Conservation (phyloP, 1,140 invertebrate species). For the Scylla paramamosain region DNA sequence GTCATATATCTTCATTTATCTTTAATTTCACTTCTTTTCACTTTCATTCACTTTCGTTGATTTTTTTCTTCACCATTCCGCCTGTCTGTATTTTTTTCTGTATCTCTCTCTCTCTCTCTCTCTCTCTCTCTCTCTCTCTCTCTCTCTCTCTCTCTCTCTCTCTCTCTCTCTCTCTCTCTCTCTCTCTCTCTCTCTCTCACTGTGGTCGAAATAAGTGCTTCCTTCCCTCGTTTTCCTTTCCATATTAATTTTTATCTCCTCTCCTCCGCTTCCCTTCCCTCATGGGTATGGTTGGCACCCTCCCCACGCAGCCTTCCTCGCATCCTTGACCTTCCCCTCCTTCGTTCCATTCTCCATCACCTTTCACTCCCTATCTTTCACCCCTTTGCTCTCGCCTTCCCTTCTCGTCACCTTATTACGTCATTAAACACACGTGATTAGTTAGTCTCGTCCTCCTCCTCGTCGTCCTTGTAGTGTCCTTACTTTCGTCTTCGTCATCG, state of each 20-base stretch:
- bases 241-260: not conserved
- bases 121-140: not conserved
- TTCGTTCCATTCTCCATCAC: not conserved
- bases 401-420: not conserved
- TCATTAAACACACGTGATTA: not conserved
- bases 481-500: too few species aligned
- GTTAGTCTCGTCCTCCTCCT: not conserved
- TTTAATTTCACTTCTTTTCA: not conserved
- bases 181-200: too few species aligned
- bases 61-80: not conserved
- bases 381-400: too few species aligned
- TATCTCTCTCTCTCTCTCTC: not conserved
- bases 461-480: too few species aligned
- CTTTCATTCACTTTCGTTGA: not conserved
- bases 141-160: too few species aligned
- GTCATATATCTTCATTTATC: not conserved
- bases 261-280: not conserved
- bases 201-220: not conserved
- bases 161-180: too few species aligned
- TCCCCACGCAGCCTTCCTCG: too few species aligned
- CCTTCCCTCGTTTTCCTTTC: not conserved
- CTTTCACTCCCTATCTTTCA: not conserved
- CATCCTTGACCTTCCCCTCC: too few species aligned
- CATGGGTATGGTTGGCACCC: not conserved
- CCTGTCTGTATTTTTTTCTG: not conserved